These are phyloP conservation scores for Pinna nobilis DNA, from an alignment of 1,140 invertebrate species.

Conservation along the genomic window DNA sequence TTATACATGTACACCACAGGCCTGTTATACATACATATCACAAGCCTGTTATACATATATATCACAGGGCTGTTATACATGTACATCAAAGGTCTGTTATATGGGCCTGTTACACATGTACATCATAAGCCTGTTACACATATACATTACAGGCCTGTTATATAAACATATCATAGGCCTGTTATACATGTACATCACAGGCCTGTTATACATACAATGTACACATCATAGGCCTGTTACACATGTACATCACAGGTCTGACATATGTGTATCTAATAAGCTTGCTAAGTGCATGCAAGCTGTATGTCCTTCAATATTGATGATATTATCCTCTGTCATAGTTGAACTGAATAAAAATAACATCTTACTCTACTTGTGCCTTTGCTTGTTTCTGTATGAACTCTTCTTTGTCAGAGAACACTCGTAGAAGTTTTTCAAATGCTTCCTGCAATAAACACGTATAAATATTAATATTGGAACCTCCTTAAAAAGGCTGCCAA, in stretches of 20 bases:
- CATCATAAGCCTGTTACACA: neutral
- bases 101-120: too few species aligned
- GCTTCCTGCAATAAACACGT: constrained; percentile 80
- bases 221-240: too few species aligned
- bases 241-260: too few species aligned
- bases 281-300: constrained; percentile 35
- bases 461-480: neutral
- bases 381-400: constrained; percentile 95
- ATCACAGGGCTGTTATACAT: neutral
- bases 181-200: neutral
- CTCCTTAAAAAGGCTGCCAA: neutral
- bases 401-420: constrained; percentile 95
- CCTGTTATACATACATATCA: constrained; percentile 30
- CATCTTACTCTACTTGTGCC: constrained; percentile 84
- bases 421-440: constrained; percentile 90
- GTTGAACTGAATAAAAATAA: neutral
- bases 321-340: neutral
- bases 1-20: neutral
- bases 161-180: neutral
- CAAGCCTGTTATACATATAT: neutral
- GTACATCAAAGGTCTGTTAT: neutral
- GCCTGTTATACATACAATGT: too few species aligned
- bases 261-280: too few species aligned
- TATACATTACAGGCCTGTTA: constrained; percentile 23
- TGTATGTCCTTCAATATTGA: neutral